Evolutionary conservation across 2,113 vertebrate species (phyloP), one percentile per base, ranked within the genome.

Genomic region (Pseudorectes ferrugineus): DNA sequence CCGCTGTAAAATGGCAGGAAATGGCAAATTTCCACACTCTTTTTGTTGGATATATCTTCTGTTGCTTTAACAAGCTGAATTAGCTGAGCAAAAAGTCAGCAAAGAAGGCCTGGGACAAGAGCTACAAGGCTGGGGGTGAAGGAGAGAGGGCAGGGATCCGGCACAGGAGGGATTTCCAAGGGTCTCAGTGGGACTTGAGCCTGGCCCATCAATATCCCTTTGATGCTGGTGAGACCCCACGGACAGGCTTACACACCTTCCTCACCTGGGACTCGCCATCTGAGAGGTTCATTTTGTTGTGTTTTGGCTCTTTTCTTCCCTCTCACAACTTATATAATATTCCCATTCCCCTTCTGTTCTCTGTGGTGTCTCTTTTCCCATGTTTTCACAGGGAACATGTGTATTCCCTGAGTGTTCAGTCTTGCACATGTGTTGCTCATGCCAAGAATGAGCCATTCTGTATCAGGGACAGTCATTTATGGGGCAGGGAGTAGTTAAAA

Each of bases 321-420:
- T 91, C 24, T 81, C 48, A 46, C 5, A 23, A 14, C 3, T 22
- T 46, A 16, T 3, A 22, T 14, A 72, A 29, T 28, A 51, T 67
- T 75, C 17, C 19, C 43, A 31, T 26, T 22, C 33, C 7, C 4
- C 19, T 38, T 38, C 46, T 67, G 22, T 36, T 63, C 38, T 38
- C 42, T 81, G 1, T 10, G 55, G 5, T 70, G 36, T 25, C 31
- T 25, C 26, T 78, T 67, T 51, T 12, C 61, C 42, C 0, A 0
- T n/a, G 24, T 74, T 89, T 89, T 81, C 46, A 58, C 3, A 33
- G 43, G 42, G 68, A 86, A 38, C 21, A 12, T 0, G 1, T 31
- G 16, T 24, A 51, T 66, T 84, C 78, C 38, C 35, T 46, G 51
- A 58, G 54, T 25, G 26, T 43, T 12, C 26, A 48, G 19, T 20